Evolutionary conservation across 1,140 invertebrate species (phyloP).

Genomic region (Periplaneta americana): DNA sequence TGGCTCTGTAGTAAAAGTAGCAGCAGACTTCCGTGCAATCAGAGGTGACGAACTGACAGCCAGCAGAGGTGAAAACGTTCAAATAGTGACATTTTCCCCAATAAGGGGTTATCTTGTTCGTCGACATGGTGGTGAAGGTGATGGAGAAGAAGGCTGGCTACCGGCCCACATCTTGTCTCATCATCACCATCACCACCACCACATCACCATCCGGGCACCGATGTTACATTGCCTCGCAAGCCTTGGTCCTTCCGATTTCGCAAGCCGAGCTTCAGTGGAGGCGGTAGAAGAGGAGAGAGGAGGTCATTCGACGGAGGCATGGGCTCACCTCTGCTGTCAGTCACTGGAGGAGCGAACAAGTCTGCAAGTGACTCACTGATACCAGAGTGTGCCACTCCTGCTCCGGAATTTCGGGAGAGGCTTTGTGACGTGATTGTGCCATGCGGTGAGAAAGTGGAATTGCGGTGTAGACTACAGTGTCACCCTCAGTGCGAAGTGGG

Average conservation of each 20-base stretch:
- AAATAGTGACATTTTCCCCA: constrained; percentile 30
- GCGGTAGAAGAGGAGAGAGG: constrained; percentile 16
- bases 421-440: constrained; percentile 35
- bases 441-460: constrained; percentile 35
- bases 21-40: constrained; percentile 41
- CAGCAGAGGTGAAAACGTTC: constrained; percentile 39
- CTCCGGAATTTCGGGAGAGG: constrained; percentile 25
- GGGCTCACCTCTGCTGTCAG: not conserved
- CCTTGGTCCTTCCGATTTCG: constrained; percentile 56
- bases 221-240: constrained; percentile 31
- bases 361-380: no score
- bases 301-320: constrained; percentile 16
- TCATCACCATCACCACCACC: constrained; percentile 28
- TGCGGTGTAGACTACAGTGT: constrained; percentile 19
- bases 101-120: constrained; percentile 32
- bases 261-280: constrained; percentile 34
- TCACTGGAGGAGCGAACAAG: not conserved
- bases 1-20: constrained; percentile 31
- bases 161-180: constrained; percentile 52
- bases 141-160: constrained; percentile 41
- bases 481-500: not conserved
- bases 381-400: constrained; percentile 5
- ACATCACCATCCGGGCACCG: constrained; percentile 25
- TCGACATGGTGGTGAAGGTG: constrained; percentile 34
- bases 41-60: constrained; percentile 43